These are phyloP conservation scores for Agonum fuliginosum DNA, from an alignment of 2,888 invertebrate genomes.

Conservation along the genomic window DNA sequence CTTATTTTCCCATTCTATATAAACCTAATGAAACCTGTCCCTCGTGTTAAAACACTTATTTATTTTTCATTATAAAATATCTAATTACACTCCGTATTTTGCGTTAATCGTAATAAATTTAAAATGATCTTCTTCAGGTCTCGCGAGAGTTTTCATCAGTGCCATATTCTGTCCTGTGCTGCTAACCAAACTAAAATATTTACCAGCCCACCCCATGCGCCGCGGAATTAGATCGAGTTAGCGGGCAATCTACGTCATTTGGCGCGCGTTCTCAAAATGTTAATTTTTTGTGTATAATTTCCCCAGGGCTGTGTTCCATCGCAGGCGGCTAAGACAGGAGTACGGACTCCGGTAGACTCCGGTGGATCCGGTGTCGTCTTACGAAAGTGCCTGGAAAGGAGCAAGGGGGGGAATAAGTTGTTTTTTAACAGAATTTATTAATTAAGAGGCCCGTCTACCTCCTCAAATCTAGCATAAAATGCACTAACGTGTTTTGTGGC, in stretches of 20 bases:
- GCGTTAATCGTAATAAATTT: constrained; percentile 34
- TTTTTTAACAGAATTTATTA: too few relatives aligned
- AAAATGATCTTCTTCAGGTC: constrained; percentile 30
- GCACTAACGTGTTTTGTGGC: too few relatives aligned
- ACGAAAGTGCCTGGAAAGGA: neutral
- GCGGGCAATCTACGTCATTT: constrained; percentile 58
- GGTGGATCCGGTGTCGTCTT: constrained; percentile 2
- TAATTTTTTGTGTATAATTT: constrained; percentile 70
- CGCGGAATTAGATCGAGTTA: constrained; percentile 56
- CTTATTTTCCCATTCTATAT: too few relatives aligned
- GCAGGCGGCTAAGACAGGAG: neutral
- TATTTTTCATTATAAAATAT: constrained; percentile 20
- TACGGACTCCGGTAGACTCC: neutral
- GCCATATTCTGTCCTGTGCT: neutral
- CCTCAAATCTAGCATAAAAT: too few relatives aligned
- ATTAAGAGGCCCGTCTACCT: too few relatives aligned
- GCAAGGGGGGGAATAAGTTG: too few relatives aligned
- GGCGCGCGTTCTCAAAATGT: constrained; percentile 65
- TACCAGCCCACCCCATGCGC: neutral
- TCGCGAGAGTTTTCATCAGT: neutral
- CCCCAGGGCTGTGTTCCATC: constrained; percentile 66
- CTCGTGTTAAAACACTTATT: constrained; percentile 5
- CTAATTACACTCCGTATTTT: neutral
- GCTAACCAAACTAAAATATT: constrained; percentile 29
- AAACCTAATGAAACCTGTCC: too few relatives aligned